Conservation (phyloP, 2,888 invertebrate genomes). For the Drosophila heteroneura region DNA sequence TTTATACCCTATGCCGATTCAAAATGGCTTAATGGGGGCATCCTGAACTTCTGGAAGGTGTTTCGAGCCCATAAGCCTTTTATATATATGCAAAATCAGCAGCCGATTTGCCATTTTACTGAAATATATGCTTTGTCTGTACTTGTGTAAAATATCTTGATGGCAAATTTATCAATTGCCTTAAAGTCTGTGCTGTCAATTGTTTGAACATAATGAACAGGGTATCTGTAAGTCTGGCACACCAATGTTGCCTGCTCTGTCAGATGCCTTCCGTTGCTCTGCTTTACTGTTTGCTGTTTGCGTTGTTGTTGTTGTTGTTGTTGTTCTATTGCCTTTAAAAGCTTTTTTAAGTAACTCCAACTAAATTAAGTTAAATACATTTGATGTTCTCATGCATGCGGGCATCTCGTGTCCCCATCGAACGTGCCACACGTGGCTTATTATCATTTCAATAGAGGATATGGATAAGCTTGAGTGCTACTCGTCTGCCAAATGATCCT, state of each 20-base stretch:
- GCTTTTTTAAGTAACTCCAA: constrained; percentile 78
- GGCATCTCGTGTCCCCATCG: constrained; percentile 15
- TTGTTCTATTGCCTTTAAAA: constrained; percentile 66
- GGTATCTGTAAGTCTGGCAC: background rate
- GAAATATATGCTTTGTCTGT: background rate
- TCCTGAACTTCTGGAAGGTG: background rate
- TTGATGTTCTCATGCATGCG: constrained; percentile 17
- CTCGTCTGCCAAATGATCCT: constrained; percentile 3
- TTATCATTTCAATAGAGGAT: constrained; percentile 20
- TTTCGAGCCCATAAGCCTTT: background rate
- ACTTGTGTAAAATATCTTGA: background rate
- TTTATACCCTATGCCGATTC: background rate
- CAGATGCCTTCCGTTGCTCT: background rate
- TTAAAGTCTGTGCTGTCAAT: background rate
- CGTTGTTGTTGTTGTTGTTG: constrained; percentile 24
- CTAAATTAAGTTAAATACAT: constrained; percentile 76
- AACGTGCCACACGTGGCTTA: constrained; percentile 30
- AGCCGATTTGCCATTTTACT: background rate
- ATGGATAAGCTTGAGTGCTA: constrained; percentile 4
- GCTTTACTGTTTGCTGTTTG: constrained; percentile 20
- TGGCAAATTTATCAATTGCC: background rate
- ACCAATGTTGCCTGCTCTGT: background rate
- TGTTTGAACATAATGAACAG: background rate
- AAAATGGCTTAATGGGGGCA: background rate
- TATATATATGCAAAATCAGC: background rate